Conservation (phyloP, 2,797 vertebrate genomes). For the Lepilemur septentrionalis region DNA sequence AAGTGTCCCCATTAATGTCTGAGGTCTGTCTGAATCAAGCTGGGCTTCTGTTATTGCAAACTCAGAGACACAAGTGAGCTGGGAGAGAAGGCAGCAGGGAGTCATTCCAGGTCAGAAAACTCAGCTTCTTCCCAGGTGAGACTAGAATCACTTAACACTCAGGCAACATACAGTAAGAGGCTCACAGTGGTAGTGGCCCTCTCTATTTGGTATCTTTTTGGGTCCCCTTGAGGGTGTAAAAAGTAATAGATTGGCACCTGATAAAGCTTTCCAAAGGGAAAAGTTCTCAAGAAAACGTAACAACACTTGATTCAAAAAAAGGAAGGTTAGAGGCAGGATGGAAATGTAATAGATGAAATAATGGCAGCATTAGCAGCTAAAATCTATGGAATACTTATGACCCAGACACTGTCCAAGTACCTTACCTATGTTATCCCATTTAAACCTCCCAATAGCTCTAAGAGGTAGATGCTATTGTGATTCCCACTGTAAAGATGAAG, state of each 20-base stretch:
- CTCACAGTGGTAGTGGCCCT: not conserved
- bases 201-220: not conserved
- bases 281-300: not conserved
- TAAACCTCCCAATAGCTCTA: not conserved
- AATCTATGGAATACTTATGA: not conserved
- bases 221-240: not conserved
- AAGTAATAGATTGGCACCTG: not conserved
- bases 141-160: not conserved
- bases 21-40: not conserved
- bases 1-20: not conserved
- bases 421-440: not conserved
- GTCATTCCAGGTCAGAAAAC: slow-evolving; percentile 43
- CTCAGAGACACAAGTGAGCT: not conserved
- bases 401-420: not conserved
- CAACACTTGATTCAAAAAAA: not conserved
- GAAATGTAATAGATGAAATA: not conserved
- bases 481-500: not conserved
- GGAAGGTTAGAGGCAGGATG: not conserved
- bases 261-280: not conserved
- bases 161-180: not conserved
- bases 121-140: not conserved
- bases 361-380: not conserved
- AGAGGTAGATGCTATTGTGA: not conserved
- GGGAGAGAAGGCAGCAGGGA: not conserved
- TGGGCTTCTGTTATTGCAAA: not conserved